These are phyloP conservation scores for Vultur gryphus DNA, from an alignment of 2,797 vertebrate genomes.

Conservation along the genomic window DNA sequence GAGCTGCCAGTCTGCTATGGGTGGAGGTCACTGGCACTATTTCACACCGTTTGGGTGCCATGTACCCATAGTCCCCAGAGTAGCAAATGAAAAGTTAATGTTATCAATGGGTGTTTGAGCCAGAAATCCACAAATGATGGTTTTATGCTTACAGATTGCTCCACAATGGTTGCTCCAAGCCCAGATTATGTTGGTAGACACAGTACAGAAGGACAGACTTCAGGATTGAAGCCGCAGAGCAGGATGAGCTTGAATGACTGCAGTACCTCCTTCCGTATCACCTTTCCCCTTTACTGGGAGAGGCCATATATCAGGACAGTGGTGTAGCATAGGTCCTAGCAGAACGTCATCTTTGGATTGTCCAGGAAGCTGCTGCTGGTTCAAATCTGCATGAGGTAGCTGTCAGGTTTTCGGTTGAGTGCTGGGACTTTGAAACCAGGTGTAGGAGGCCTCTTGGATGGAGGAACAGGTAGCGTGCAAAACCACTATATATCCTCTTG, in stretches of 20 bases:
- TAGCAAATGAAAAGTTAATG: neutral
- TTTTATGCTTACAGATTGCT: neutral
- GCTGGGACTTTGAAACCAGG: neutral
- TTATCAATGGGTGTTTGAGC: neutral
- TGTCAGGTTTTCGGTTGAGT: neutral
- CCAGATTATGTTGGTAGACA: neutral
- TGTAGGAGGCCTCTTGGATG: neutral
- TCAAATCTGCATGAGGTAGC: neutral
- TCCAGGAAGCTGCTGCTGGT: neutral
- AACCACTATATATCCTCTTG: rapidly evolving
- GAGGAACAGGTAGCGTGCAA: neutral
- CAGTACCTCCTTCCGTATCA: neutral
- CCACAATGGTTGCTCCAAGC: neutral
- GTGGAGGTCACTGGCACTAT: neutral
- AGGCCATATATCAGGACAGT: neutral
- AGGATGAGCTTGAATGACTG: neutral
- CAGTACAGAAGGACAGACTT: neutral
- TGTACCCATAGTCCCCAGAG: neutral
- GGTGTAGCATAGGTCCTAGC: neutral
- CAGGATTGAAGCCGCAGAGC: neutral
- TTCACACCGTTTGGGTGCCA: neutral
- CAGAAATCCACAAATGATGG: neutral
- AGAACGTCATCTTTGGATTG: rapidly evolving
- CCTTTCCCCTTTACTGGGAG: neutral
- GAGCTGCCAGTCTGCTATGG: neutral